A percentile compares a stretch with the other conserved stretches of the same genome.
These are phyloP conservation scores for Onychomys arenicola DNA, from an alignment of 2,797 vertebrate genomes.

Conservation along the genomic window DNA sequence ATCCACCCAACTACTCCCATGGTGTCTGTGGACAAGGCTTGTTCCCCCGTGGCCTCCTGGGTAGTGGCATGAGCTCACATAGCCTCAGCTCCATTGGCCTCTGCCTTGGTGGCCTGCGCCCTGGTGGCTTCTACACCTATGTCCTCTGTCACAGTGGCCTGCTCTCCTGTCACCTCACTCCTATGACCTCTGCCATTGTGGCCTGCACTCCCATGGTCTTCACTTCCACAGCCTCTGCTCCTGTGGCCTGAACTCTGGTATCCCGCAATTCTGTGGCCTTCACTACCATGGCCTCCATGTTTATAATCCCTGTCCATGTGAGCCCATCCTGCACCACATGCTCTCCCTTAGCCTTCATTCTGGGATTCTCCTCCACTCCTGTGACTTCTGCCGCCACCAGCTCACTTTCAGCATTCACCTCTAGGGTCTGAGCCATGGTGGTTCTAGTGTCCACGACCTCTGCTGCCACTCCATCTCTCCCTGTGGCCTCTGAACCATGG, in stretches of 20 bases:
- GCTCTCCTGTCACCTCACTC: neutral
- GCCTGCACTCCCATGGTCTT: neutral
- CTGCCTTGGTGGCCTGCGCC: neutral
- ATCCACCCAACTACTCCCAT: fast-evolving
- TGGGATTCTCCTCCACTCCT: no score
- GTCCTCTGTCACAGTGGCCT: neutral
- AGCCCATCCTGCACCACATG: neutral
- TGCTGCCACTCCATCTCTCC: no score
- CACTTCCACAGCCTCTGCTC: neutral
- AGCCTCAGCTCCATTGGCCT: neutral
- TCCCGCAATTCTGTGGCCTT: neutral
- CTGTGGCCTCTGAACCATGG: no score
- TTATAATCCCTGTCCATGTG: neutral
- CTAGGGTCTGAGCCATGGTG: no score
- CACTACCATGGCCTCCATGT: no score
- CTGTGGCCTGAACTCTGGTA: neutral
- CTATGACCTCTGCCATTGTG: neutral
- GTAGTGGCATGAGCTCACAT: neutral
- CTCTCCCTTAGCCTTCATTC: neutral
- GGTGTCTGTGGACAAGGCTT: neutral
- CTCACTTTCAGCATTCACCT: no score
- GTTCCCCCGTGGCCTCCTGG: neutral
- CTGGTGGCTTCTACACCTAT: neutral
- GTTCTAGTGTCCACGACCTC: no score
- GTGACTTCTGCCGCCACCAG: no score